Conservation (phyloP, 2,113 vertebrate genomes). For the Crotalus helleri region DNA sequence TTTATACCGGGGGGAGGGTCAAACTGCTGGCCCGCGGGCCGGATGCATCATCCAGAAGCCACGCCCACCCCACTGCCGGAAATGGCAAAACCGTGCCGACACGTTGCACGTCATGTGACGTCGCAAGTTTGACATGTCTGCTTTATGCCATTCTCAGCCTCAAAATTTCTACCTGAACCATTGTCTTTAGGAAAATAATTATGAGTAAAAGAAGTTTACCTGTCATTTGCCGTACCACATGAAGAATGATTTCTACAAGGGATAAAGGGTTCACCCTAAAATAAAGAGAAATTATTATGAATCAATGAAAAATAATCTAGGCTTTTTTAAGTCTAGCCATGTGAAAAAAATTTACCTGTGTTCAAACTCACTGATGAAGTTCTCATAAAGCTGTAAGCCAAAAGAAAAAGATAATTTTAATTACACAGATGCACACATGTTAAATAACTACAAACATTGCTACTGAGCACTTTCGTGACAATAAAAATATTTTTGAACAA, state of each 20-base stretch:
- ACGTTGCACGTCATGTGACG: no score
- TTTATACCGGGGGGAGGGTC: neutral
- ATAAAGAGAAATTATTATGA: neutral
- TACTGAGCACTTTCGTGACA: fast-evolving
- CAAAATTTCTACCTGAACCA: fast-evolving
- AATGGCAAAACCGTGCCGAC: no score
- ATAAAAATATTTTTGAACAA: fast-evolving
- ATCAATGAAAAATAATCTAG: neutral
- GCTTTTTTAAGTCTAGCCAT: neutral
- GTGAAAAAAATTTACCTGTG: slow-evolving; percentile 82
- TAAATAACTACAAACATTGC: fast-evolving
- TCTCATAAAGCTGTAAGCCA: slow-evolving; percentile 87
- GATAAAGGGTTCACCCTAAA: slow-evolving; percentile 95
- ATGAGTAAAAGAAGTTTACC: slow-evolving; percentile 63
- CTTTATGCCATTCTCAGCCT: neutral
- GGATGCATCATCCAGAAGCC: no score
- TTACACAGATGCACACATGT: fast-evolving
- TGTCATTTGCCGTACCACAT: slow-evolving; percentile 89
- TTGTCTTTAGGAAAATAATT: fast-evolving
- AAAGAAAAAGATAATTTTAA: slow-evolving; percentile 11
- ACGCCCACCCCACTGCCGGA: no score
- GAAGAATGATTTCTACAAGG: slow-evolving; percentile 93
- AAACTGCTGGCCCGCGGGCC: no score
- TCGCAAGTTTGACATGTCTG: no score
- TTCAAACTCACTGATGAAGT: slow-evolving; percentile 96